Evolutionary conservation across 1,140 invertebrate species (phyloP), one percentile per base, ranked within the genome.

Genomic region (Paralvinella palmiformis): DNA sequence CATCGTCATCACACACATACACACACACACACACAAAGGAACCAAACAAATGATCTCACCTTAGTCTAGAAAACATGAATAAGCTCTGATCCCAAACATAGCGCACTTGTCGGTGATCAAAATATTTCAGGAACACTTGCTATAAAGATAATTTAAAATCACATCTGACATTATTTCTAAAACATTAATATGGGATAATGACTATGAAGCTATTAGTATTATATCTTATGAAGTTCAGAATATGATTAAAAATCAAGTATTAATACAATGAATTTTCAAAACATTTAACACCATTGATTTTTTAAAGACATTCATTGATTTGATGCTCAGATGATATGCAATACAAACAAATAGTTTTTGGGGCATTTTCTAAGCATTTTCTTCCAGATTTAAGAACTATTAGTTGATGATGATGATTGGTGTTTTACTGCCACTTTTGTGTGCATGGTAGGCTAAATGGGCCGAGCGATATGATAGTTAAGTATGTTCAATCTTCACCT

Each of bases 81-180:
- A 22, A 1, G 5, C 37, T 52, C 27, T 56, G 17, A 20, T 63
- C 1, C 62, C 62, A 63, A 6, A 63, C 37, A 31, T 57, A 63
- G 2, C 62, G 50, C 48, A 63, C 52, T 33, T 63, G 62, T 15
- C 33, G 10, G 20, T 63, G 62, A 17, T 63, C 62, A 55, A 63
- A 63, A 24, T 56, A 63, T 22, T 37, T 55, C 50, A 63, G 24
- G 24, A 59, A 35, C 2, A 55, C 17, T 63, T 44, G 58, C 50
- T 63, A 17, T 24, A 20, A 41, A 52, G 2, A 2, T n/a, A 52
- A 27, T 4, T 27, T 27, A 20, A 27, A 52, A 5, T 48, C 27
- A 22, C 5, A 50, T 50, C 3, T n/a, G 4, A 50, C 4, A 4
- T 4, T 22, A 17, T 50, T n/a, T 50, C 45, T 15, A 22, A 50